Evolutionary conservation across 1,140 invertebrate species (phyloP), one percentile per base, ranked within the genome.

Genomic region (Eriocheir sinensis): DNA sequence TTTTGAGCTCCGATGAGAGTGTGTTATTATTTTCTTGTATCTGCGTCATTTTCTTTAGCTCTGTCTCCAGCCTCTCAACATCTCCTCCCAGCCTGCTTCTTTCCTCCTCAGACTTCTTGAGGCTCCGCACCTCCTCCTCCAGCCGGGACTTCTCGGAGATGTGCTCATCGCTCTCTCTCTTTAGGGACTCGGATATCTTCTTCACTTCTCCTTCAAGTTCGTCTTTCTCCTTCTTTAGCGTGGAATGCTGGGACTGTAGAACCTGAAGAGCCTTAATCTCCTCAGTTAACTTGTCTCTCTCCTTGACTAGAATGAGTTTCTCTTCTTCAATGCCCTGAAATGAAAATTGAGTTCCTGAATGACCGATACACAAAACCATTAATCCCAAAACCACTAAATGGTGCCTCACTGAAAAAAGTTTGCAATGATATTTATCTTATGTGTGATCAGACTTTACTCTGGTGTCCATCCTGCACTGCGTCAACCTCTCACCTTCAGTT

Each of bases 221-320:
- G 96, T 44, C 96, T 96, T 95, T 96, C 96, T 96, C 96, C 48
- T 96, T 96, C 91, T 96, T 94, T 53, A 96, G 80, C 79, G 96
- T 96, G 40, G 96, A 96, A 32, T 96, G 91, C 72, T 96, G 91
- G 53, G 96, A 96, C 72, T 96, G 96, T 53, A 96, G 96, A 34
- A 96, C 95, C 90, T 96, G 95, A 17, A 96, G 86, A 32, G 96
- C 95, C 21, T 94, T 86, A 15, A 86, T 32, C 27, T 94, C 89
- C 32, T 88, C 94, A 12, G 91, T 53, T 41, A 94, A 44, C 40
- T 79, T 94, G 89, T 92, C 89, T 94, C 91, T 94, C 60, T 94
- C 89, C 88, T 92, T 91, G 89, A 92, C 89, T 92, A 94, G 89
- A 92, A 91, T 94, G 21, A 81, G n/a, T 88, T 92, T 94, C 81